Evolutionary conservation across 2,113 vertebrate genomes (phyloP), one percentile per base, ranked within the genome.

Genomic region (Menura novaehollandiae): DNA sequence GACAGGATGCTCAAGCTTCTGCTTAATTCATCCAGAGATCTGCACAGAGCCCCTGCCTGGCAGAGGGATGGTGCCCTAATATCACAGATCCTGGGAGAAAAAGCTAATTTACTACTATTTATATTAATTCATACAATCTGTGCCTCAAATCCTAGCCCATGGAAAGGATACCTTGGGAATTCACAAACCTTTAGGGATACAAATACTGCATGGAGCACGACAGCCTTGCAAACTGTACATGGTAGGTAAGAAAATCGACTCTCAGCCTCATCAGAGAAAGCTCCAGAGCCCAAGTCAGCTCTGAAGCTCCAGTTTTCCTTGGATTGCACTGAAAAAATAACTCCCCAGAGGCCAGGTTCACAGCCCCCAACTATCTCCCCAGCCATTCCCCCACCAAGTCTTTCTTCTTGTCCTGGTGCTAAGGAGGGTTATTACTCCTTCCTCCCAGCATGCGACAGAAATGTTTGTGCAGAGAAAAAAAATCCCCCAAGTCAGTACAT

Each of bases 401-500:
- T 84, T 69, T 71, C 95, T 39, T 79, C 94, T 67, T 55, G 83
- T 72, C 88, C 87, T 30, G 64, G 39, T 60, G 76, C 93, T 96
- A 66, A 84, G 76, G 64, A 94, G 88, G 88, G 95, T 89, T 92
- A 94, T 79, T 95, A 72, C 80, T 95, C 74, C 71, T 95, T 82
- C 76, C 66, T 88, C 92, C 46, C 88, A 94, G 93, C 72, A 43
- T 88, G 93, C 3, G 74, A 91, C 95, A 97, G 94, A 97, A 97
- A 97, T 94, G 91, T 93, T 97, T 96, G 88, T 84, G 92, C 51
- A 55, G 91, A 80, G 82, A 47, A 68, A 72, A 73, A 91, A 83
- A 77, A 82, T 94, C 93, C 77, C 89, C 73, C 86, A 92, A 96
- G 95, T 96, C 95, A 96, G 96, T 94, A 96, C 96, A 97, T 97